Percentiles rank a stretch among this genome's conserved stretches.
Evolutionary conservation across 2,888 invertebrate genomes (phyloP).

Genomic region (Sinohyriopsis cumingii): DNA sequence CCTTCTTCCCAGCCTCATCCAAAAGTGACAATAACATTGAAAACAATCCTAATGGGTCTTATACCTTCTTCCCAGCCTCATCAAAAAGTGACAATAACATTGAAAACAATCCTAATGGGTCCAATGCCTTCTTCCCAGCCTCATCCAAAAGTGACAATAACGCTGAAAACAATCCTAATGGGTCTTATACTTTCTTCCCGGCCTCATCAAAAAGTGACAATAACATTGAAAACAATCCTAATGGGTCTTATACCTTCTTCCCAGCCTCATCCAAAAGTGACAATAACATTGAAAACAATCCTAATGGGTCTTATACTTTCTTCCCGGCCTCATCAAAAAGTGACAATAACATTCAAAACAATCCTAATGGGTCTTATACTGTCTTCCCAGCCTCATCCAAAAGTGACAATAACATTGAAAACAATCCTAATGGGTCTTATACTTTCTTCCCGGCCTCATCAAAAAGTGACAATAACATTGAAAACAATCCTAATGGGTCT

Average conservation of each 20-base stretch:
- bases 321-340: constrained; percentile 94
- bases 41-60: background rate
- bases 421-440: background rate
- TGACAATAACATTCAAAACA: constrained; percentile 73
- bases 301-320: constrained; percentile 74
- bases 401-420: constrained; percentile 76
- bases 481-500: background rate
- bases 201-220: constrained; percentile 93
- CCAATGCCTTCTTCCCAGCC: constrained; percentile 84
- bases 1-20: constrained; percentile 92
- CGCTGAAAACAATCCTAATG: background rate
- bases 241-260: constrained; percentile 77
- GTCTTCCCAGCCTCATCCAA: constrained; percentile 95
- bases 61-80: constrained; percentile 88
- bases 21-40: constrained; percentile 80
- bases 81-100: constrained; percentile 85
- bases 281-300: constrained; percentile 61
- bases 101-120: background rate
- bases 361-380: constrained; percentile 40
- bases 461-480: constrained; percentile 80
- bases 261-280: constrained; percentile 93
- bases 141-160: constrained; percentile 90
- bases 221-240: background rate
- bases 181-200: constrained; percentile 80
- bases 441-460: constrained; percentile 92